Evolutionary conservation across 2,888 invertebrate genomes (phyloP).

Genomic region (Coecobrya sp.): DNA sequence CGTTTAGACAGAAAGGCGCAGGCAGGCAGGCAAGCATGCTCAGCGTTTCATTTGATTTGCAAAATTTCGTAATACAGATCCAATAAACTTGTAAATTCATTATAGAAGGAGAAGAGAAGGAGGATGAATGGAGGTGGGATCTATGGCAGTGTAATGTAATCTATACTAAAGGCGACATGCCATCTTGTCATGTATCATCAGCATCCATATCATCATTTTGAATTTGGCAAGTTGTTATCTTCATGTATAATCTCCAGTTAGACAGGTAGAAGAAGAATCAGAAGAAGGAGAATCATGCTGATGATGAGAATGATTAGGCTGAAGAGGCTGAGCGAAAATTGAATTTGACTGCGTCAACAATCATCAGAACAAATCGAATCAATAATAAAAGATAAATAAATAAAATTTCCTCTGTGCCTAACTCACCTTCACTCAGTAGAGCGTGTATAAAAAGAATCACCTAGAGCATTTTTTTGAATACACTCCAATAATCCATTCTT

Average conservation of each 20-base stretch:
- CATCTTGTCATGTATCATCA: slow-evolving; percentile 57
- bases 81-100: slow-evolving; percentile 43
- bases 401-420: background rate
- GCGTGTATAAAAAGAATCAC: background rate
- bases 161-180: slow-evolving; percentile 58
- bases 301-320: slow-evolving; percentile 19
- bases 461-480: background rate
- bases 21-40: slow-evolving; percentile 24
- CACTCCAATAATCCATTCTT: slow-evolving; percentile 29
- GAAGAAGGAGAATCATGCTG: background rate
- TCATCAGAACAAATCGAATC: slow-evolving; percentile 57
- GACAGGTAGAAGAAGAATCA: slow-evolving; percentile 21
- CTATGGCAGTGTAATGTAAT: slow-evolving; percentile 59
- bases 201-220: slow-evolving; percentile 38
- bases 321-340: slow-evolving; percentile 52
- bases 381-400: slow-evolving; percentile 6
- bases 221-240: slow-evolving; percentile 65
- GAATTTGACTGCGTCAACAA: slow-evolving; percentile 64
- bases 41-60: slow-evolving; percentile 37
- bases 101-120: slow-evolving; percentile 22
- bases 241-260: slow-evolving; percentile 46
- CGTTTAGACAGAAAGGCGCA: background rate
- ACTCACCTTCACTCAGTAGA: background rate
- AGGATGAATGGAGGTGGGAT: slow-evolving; percentile 57
- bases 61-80: slow-evolving; percentile 48